Percentiles rank a stretch among this genome's conserved stretches.
phyloP scores from a whole-genome alignment of 2,888 invertebrate species.

The Hypolimnas misippus region DNA sequence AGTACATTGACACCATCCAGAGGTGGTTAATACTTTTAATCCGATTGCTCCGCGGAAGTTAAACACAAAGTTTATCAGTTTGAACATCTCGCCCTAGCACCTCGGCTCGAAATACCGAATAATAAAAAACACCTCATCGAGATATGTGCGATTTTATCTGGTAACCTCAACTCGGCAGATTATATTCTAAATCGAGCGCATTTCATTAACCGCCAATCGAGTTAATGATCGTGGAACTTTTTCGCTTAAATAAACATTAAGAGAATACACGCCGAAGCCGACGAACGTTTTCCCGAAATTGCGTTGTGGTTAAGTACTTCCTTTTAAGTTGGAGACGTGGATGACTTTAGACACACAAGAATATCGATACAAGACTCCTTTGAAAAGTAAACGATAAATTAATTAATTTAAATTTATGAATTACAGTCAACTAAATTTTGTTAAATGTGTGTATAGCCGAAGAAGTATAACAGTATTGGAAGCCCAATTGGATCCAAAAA shows the following conservation, averaged over 20 bases:
- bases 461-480: no score
- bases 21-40: slow-evolving; percentile 6
- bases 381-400: not conserved
- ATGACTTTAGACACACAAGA: slow-evolving; percentile 40
- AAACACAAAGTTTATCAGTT: slow-evolving; percentile 19
- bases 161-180: slow-evolving; percentile 41
- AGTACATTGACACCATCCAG: slow-evolving; percentile 8
- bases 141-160: slow-evolving; percentile 22
- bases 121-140: slow-evolving; percentile 21
- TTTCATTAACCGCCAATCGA: slow-evolving; percentile 75
- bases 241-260: slow-evolving; percentile 80
- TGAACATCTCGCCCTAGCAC: slow-evolving; percentile 20
- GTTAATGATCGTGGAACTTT: slow-evolving; percentile 76
- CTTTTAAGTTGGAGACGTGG: slow-evolving; percentile 48
- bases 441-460: no score
- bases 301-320: slow-evolving; percentile 70
- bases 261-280: slow-evolving; percentile 64
- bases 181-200: slow-evolving; percentile 63
- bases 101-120: slow-evolving; percentile 20
- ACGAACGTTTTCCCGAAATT: slow-evolving; percentile 77
- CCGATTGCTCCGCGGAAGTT: slow-evolving; percentile 3
- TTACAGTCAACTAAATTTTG: not conserved
- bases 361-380: slow-evolving; percentile 26
- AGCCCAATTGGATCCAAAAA: no score
- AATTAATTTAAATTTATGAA: not conserved